Base-by-base conservation (phyloP, 2,113 vertebrate genomes). In the Calypte anna region DNA sequence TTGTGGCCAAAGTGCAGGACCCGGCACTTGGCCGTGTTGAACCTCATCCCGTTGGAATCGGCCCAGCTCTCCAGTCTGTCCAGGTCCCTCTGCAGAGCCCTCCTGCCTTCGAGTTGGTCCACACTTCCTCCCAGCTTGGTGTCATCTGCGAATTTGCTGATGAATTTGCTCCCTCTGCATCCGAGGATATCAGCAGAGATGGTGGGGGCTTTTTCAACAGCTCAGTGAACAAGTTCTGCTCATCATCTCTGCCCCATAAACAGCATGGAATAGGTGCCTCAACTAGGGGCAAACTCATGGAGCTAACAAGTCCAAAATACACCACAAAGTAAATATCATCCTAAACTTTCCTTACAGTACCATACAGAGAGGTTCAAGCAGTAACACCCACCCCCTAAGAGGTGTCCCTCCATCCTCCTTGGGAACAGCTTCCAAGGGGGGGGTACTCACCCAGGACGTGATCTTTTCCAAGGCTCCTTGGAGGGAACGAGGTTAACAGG, bases 141-240 rank as follows among this genome's bases (percentile, higher is more conserved):
- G n/a, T n/a, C n/a, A n/a, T n/a, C n/a, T n/a, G n/a, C n/a, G n/a
- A n/a, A n/a, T n/a, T n/a, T n/a, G n/a, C n/a, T n/a, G n/a, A n/a
- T n/a, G n/a, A n/a, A n/a, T n/a, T n/a, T n/a, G n/a, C n/a, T 4
- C 31, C 28, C 14, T 59, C 24, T 10, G 2, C 7, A 12, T 8
- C 36, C 8, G 11, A 57, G 77, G 46, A 28, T 18, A 50, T 25
- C 46, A 30, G 8, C 27, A 80, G 75, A 53, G 59, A 28, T 30
- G 20, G 31, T 2, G 1, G 44, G 20, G 6, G 4, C 3, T 13
- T 90, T 63, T 86, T 57, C 33, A 51, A 43, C 48, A 63, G 54
- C 82, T 57, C 25, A 44, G 43, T 2, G 5, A 13, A 8, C 5
- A 2, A 30, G 59, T 76, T 75, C 73, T 64, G 28, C 28, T 64